phyloP scores from a whole-genome alignment of 2,797 vertebrate species.

The Taeniopygia guttata region DNA sequence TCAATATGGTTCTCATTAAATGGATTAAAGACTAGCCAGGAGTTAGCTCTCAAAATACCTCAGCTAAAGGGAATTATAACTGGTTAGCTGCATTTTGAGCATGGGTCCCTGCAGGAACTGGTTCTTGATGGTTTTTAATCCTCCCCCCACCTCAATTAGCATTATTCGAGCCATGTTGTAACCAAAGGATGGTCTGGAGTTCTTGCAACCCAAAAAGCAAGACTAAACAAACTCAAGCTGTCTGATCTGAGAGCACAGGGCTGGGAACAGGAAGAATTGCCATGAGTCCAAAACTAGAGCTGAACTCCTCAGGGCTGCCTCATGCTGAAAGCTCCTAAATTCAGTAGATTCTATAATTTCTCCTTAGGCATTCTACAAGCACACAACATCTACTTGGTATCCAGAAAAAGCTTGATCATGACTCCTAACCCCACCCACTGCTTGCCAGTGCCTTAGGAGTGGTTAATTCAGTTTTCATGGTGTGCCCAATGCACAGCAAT shows the following conservation, averaged over 20 bases:
- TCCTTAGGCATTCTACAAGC: background rate
- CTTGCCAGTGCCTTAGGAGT: no score
- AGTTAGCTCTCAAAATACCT: conserved; percentile 17
- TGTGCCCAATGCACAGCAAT: background rate
- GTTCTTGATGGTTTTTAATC: background rate
- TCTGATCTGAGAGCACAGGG: background rate
- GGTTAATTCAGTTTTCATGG: background rate
- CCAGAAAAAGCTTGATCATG: background rate
- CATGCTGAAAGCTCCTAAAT: background rate
- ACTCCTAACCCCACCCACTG: background rate
- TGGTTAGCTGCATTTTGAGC: background rate
- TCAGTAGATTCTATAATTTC: background rate
- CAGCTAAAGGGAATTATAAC: background rate
- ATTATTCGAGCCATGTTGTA: background rate
- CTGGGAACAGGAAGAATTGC: background rate
- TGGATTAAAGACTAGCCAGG: conserved; percentile 19
- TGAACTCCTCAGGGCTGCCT: background rate
- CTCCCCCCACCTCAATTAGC: background rate
- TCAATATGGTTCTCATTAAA: conserved; percentile 47
- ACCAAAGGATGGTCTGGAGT: background rate
- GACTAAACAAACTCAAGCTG: background rate
- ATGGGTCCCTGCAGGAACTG: fast-evolving
- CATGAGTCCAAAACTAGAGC: background rate
- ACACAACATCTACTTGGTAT: background rate
- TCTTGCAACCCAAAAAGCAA: background rate